Conservation (phyloP, 2,888 invertebrate genomes). For the Gastrophysa polygoni region DNA sequence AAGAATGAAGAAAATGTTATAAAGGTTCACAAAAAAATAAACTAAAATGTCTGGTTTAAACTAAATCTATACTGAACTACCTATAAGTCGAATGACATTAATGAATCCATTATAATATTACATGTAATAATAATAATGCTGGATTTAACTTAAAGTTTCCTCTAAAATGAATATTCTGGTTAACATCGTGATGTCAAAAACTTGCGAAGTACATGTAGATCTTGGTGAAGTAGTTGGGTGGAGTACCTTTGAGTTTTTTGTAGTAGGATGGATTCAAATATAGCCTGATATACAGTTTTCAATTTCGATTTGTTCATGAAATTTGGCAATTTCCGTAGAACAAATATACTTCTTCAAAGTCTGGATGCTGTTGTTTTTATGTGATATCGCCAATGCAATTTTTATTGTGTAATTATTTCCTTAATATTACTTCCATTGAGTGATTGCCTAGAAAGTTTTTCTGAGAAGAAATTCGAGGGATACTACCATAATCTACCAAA, state of each 20-base stretch:
- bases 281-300: background rate
- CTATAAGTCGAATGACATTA: background rate
- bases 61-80: background rate
- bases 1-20: background rate
- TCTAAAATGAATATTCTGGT: background rate
- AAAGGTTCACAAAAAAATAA: background rate
- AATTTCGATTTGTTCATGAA: background rate
- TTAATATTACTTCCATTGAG: too few relatives aligned
- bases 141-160: background rate
- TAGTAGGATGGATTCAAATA: constrained; percentile 4
- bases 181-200: background rate
- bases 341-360: background rate
- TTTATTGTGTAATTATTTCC: constrained; percentile 3
- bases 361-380: background rate
- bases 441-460: too few relatives aligned
- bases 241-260: background rate
- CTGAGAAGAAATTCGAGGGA: too few relatives aligned
- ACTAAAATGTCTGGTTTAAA: background rate
- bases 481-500: too few relatives aligned
- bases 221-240: background rate
- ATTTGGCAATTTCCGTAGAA: background rate
- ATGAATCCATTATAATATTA: background rate
- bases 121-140: background rate
- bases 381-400: background rate
- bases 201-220: background rate